Percentiles rank a stretch among this genome's conserved stretches.
These are phyloP conservation scores for Buteo buteo DNA, from an alignment of 2,113 vertebrate species.

Conservation along the genomic window DNA sequence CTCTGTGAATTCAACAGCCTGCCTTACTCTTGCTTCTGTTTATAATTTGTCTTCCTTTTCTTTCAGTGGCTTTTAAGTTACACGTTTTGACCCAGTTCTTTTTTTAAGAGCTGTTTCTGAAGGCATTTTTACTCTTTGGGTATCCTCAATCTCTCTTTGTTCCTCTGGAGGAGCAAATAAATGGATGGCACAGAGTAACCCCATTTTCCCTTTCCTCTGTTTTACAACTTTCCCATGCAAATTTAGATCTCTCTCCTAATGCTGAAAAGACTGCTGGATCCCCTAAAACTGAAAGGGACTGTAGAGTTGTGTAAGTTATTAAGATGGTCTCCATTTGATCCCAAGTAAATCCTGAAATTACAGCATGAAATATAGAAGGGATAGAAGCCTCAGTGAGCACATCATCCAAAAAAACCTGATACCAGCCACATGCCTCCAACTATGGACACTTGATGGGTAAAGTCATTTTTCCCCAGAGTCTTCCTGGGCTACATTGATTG, in stretches of 20 bases:
- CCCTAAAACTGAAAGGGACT: background rate
- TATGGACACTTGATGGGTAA: constrained; percentile 42
- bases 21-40: background rate
- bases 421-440: background rate
- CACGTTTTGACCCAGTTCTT: background rate
- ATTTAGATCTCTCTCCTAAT: background rate
- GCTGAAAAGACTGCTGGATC: background rate
- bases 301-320: background rate
- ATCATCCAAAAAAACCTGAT: background rate
- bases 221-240: background rate
- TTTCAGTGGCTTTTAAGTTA: background rate
- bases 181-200: background rate
- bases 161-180: background rate
- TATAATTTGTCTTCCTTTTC: background rate
- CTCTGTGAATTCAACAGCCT: background rate
- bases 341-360: background rate
- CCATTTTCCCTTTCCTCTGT: background rate
- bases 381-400: background rate
- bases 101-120: background rate
- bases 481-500: constrained; percentile 52
- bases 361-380: background rate
- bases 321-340: background rate
- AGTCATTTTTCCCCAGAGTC: constrained; percentile 58
- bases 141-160: background rate
- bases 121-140: background rate